phyloP scores from a whole-genome alignment of 2,797 vertebrate species.

The Gorsachius magnificus region DNA sequence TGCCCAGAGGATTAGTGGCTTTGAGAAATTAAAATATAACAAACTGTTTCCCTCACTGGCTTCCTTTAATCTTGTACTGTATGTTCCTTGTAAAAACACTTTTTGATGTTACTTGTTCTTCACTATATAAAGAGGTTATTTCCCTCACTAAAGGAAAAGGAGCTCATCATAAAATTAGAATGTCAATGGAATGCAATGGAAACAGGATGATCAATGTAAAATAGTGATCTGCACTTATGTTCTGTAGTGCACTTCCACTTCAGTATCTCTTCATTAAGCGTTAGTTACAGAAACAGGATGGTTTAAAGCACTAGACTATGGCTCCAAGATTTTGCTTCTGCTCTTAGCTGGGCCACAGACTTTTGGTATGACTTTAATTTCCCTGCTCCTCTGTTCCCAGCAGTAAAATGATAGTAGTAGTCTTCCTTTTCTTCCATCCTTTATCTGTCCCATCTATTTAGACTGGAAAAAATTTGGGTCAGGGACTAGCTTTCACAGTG shows the following conservation, averaged over 20 bases:
- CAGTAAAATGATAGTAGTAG: slow-evolving; percentile 19
- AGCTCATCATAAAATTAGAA: slow-evolving; percentile 18
- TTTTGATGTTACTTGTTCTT: slow-evolving; percentile 44
- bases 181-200: slow-evolving; percentile 5
- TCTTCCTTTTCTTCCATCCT: not conserved
- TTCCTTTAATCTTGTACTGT: slow-evolving; percentile 60
- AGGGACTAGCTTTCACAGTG: not conserved
- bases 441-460: slow-evolving; percentile 19
- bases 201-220: slow-evolving; percentile 34
- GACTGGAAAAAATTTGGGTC: slow-evolving; percentile 3
- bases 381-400: not conserved
- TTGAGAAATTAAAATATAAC: slow-evolving; percentile 70
- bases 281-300: not conserved
- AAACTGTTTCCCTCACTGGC: slow-evolving; percentile 51
- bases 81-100: slow-evolving; percentile 42
- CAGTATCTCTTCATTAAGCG: not conserved
- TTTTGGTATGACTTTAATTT: not conserved
- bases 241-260: not conserved
- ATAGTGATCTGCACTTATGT: not conserved
- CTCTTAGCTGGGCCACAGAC: not conserved
- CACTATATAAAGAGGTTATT: slow-evolving; percentile 19
- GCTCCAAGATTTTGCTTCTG: not conserved
- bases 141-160: slow-evolving; percentile 24
- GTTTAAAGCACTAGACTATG: not conserved
- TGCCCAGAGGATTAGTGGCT: slow-evolving; percentile 67